A percentile compares a stretch with the other conserved stretches of the same genome.
phyloP scores from a whole-genome alignment of 2,113 vertebrate genomes.

The human region DNA sequence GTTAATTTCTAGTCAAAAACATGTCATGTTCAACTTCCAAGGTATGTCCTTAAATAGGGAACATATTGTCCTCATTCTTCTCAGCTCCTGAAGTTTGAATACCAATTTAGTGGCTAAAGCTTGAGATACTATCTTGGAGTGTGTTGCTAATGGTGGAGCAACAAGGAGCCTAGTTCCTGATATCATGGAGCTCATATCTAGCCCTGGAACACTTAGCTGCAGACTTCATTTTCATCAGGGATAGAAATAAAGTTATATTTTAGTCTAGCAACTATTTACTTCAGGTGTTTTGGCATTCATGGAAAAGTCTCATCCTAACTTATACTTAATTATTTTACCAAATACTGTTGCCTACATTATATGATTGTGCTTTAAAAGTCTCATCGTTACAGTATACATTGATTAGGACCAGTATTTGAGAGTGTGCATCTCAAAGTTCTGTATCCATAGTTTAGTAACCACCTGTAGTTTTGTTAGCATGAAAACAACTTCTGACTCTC shows the following conservation, averaged over 20 bases:
- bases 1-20: conserved; percentile 4
- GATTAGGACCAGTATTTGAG: not conserved
- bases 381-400: not conserved
- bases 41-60: not conserved
- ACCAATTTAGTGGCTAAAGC: not conserved
- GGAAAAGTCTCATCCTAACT: not conserved
- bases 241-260: not conserved
- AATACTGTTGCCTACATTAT: not conserved
- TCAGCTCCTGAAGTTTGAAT: not conserved
- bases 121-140: not conserved
- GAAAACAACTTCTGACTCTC: not conserved
- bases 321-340: not conserved
- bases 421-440: not conserved
- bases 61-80: not conserved
- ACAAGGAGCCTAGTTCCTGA: not conserved
- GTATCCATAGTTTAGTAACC: not conserved
- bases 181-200: not conserved
- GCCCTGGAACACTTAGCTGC: not conserved
- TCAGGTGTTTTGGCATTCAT: not conserved
- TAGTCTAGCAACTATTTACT: not conserved
- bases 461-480: not conserved
- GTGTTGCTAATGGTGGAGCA: not conserved
- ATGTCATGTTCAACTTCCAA: not conserved
- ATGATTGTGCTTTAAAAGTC: not conserved
- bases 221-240: not conserved